Conservation (phyloP, 2,888 invertebrate species). For the Ichneumon xanthorius region DNA sequence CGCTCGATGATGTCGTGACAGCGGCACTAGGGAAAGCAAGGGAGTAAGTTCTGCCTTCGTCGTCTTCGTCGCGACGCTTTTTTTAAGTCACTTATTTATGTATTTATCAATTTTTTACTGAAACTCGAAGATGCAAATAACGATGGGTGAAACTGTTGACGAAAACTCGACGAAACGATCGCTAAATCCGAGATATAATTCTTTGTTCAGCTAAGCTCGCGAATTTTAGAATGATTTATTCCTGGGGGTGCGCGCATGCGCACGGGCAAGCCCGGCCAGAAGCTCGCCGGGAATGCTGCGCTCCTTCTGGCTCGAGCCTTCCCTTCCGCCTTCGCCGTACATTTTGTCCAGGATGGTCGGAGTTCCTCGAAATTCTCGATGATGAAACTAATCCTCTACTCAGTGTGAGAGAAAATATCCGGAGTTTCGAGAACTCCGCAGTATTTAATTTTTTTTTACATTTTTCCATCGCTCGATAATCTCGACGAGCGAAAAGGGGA, state of each 20-base stretch:
- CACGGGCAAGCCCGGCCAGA: slow-evolving; percentile 54
- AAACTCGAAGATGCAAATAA: not conserved
- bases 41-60: slow-evolving; percentile 68
- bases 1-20: slow-evolving; percentile 79
- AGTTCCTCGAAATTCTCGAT: slow-evolving; percentile 1
- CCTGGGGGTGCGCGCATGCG: slow-evolving; percentile 52
- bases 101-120: not conserved
- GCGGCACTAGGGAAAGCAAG: slow-evolving; percentile 71
- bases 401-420: not conserved
- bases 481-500: not conserved
- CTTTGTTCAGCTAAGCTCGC: slow-evolving; percentile 19
- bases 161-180: not conserved
- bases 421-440: not conserved
- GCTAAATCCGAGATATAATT: not conserved
- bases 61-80: not conserved
- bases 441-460: not conserved
- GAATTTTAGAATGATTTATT: slow-evolving; percentile 31
- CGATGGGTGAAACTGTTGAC: not conserved
- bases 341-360: slow-evolving; percentile 21
- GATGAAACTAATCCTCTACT: not conserved
- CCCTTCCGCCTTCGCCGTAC: slow-evolving; percentile 17
- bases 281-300: slow-evolving; percentile 58
- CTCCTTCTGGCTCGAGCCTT: slow-evolving; percentile 34
- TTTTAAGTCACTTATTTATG: not conserved
- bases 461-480: not conserved